phyloP scores from a whole-genome alignment of 2,888 invertebrate species.

The Rhabditoides inermis region DNA sequence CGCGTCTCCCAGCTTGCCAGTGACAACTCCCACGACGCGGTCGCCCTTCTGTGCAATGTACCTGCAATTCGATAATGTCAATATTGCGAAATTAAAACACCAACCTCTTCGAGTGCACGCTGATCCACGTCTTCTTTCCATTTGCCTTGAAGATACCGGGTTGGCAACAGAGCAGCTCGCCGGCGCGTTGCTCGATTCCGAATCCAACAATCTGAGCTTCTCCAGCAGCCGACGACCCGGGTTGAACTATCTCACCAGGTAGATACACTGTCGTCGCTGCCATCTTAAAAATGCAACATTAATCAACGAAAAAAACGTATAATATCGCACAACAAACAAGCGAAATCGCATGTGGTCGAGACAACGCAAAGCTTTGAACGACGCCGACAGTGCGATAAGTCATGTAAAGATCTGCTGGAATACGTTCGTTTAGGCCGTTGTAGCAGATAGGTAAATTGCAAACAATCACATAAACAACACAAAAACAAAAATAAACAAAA shows the following conservation, averaged over 20 bases:
- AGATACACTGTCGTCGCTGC: slow-evolving; percentile 15
- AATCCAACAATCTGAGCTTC: slow-evolving; percentile 13
- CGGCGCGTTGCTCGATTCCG: slow-evolving; percentile 24
- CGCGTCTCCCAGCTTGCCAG: slow-evolving; percentile 37
- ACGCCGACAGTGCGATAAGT: too few species aligned
- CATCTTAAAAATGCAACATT: too few species aligned
- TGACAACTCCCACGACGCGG: slow-evolving; percentile 43
- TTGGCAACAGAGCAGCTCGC: slow-evolving; percentile 15
- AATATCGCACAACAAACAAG: too few species aligned
- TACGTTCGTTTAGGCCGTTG: too few species aligned
- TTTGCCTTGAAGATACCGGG: slow-evolving; percentile 20
- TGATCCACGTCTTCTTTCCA: slow-evolving; percentile 27
- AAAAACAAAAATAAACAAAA: too few species aligned
- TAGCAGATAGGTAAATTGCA: too few species aligned
- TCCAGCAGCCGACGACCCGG: slow-evolving; percentile 14
- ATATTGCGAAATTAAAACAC: slow-evolving; percentile 1
- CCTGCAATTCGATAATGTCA: slow-evolving; percentile 16
- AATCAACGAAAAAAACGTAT: too few species aligned
- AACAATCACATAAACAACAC: too few species aligned
- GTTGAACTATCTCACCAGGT: slow-evolving; percentile 15
- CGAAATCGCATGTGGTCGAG: too few species aligned
- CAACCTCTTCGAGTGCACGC: slow-evolving; percentile 29
- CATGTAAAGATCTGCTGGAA: too few species aligned
- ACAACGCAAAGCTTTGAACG: too few species aligned
- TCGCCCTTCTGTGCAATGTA: slow-evolving; percentile 48